Conservation (phyloP, 2,797 vertebrate species). For the Limosa lapponica region DNA sequence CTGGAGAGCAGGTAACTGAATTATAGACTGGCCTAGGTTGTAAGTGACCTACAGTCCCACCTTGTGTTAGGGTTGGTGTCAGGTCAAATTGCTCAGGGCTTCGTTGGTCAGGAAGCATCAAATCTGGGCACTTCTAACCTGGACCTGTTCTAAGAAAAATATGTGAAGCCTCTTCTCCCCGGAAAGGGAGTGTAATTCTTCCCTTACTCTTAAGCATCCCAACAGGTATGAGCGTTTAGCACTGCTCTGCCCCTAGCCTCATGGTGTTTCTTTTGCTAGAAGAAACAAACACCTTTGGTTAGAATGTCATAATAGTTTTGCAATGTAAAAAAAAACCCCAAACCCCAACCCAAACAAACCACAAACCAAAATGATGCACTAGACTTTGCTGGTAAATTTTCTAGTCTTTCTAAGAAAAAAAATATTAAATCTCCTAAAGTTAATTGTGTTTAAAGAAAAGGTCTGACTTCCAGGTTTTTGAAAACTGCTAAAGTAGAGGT, state of each 20-base stretch:
- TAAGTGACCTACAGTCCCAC: not conserved
- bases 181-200: not conserved
- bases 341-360: not conserved
- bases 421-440: not conserved
- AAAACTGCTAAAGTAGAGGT: not conserved
- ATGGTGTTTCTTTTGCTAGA: not conserved
- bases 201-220: not conserved
- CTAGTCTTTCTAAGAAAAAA: not conserved
- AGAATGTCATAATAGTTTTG: not conserved
- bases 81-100: not conserved
- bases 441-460: not conserved
- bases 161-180: not conserved
- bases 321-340: not conserved
- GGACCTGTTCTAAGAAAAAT: not conserved
- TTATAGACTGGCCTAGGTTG: not conserved
- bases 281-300: not conserved
- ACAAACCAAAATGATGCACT: not conserved
- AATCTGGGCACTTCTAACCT: not conserved
- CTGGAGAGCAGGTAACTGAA: not conserved
- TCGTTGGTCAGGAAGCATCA: not conserved
- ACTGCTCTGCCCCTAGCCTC: not conserved
- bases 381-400: not conserved
- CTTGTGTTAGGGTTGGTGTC: not conserved
- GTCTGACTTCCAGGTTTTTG: not conserved
- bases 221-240: not conserved